Evolutionary conservation across 2,888 invertebrate species (phyloP), one percentile per base, ranked within the genome.

Genomic region (Watsonalla binaria): DNA sequence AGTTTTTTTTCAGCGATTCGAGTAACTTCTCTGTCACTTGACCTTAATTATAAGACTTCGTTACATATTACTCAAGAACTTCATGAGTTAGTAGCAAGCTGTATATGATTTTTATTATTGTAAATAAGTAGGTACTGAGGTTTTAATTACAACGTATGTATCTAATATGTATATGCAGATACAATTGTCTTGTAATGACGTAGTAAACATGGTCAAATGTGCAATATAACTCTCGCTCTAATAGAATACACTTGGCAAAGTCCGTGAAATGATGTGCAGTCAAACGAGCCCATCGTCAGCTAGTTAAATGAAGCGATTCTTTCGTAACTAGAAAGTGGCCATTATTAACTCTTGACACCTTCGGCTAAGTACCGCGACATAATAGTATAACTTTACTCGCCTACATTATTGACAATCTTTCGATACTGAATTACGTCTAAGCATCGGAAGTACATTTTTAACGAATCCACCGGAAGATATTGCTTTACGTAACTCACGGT

Each of bases 281-380:
- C 74, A 77, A 80, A 74, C 74, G 69, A 76, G 67, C 75, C 78
- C 72, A 78, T 79, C 72, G 75, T 78, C 78, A 80, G 74, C 68
- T 76, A 73, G 80, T 80, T 83, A 80, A 78, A 74, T 83, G 79
- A 78, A 82, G 78, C 80, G 76, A 68, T 67, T 82, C 79, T 87
- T 84, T 86, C 81, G 84, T 82, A 86, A 86, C 77, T 82, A 86
- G 88, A 88, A 88, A 87, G 87, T 79, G 66, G 63, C 59, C 62
- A 65, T 74, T 68, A 68, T 73, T 64, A 71, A 70, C 70, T 71
- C 72, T 73, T 60, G 55, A 56, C 58, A 14, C 49, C 37, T 37
- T 34, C 34, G 33, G 47, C 33, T 33, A 47, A 24, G 33, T 24
- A 46, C 46, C n/a, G 15, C 6, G 13, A 11, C 9, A 47, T 24